Evolutionary conservation across 2,113 vertebrate genomes (phyloP), one percentile per base, ranked within the genome.

Genomic region (Athene cunicularia): DNA sequence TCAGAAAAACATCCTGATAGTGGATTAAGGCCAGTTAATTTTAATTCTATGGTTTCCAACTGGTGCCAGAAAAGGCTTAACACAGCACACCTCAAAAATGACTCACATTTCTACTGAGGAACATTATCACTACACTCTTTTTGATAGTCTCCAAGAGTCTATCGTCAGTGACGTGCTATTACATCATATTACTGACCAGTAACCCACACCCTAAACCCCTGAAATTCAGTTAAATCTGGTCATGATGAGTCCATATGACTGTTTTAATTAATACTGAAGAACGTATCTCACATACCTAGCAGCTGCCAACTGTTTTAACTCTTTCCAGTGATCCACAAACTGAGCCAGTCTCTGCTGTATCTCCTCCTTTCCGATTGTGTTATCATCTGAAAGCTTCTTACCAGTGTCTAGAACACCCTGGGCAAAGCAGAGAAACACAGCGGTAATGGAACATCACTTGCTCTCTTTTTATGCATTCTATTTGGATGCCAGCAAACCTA

Each of bases 321-420:
- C 99, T 90, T 98, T 99, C 99, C 99, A 99, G 97, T 99, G 99
- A 87, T 99, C 99, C 88, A 99, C 98, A 91, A 99, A 99, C 98
- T 99, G 99, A 22, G 99, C 98, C 89, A 99, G 98, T 37, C 99
- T 99, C 98, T 99, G 99, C 98, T 99, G 99, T 88, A 99, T 99
- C 98, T 99, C 99, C 79, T 99, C 99, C 96, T 99, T 99, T 20
- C 99, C 99, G 5, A 99, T 99, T 43, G 99, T 99, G 97, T 99
- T 99, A 92, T 99, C 99, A 63, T 99, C 99, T 0, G 99, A 99
- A 94, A 99, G 98, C 96, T 99, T 99, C 98, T 98, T 99, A 24
- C 99, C 99, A 0, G 99, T 99, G 89, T 99, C 99, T 85, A 99
- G 98, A 94, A 99, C 99, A 26, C 99, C 99, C 99, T 99, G 96